Evolutionary conservation across 2,113 vertebrate genomes (phyloP).

Genomic region (Suricata suricatta): DNA sequence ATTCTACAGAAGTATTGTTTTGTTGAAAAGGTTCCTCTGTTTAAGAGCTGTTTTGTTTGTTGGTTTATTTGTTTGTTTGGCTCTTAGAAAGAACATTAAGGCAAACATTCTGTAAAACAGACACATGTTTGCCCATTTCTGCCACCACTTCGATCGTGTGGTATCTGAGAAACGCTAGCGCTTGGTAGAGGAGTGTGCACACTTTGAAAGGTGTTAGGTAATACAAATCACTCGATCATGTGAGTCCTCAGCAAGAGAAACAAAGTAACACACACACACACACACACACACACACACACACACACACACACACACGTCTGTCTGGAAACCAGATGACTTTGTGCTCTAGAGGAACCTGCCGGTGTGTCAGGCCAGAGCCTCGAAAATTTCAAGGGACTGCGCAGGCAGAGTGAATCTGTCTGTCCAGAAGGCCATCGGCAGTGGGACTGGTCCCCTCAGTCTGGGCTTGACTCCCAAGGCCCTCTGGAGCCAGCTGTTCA

Average conservation of each 20-base stretch:
- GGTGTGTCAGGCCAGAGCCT: fast-evolving
- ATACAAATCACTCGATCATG: background rate
- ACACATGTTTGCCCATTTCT: fast-evolving
- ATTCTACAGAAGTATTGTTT: background rate
- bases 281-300: too few species aligned
- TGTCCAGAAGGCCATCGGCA: background rate
- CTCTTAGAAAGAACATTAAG: background rate
- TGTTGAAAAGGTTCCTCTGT: background rate
- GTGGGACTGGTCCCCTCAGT: background rate
- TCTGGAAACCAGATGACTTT: background rate
- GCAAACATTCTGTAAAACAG: fast-evolving
- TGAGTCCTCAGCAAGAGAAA: background rate
- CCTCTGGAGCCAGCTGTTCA: fast-evolving
- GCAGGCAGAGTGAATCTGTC: too few species aligned
- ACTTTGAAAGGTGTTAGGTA: background rate
- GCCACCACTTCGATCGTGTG: too few species aligned
- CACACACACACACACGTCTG: background rate
- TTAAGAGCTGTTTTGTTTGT: too few species aligned
- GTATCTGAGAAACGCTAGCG: background rate
- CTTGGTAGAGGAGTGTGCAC: fast-evolving
- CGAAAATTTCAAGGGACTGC: background rate
- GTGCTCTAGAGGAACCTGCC: background rate
- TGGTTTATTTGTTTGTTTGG: too few species aligned
- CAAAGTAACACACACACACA: background rate
- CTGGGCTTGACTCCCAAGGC: background rate